Evolutionary conservation across 2,888 invertebrate genomes (phyloP).

Genomic region (Hemicrepidius hirtus): DNA sequence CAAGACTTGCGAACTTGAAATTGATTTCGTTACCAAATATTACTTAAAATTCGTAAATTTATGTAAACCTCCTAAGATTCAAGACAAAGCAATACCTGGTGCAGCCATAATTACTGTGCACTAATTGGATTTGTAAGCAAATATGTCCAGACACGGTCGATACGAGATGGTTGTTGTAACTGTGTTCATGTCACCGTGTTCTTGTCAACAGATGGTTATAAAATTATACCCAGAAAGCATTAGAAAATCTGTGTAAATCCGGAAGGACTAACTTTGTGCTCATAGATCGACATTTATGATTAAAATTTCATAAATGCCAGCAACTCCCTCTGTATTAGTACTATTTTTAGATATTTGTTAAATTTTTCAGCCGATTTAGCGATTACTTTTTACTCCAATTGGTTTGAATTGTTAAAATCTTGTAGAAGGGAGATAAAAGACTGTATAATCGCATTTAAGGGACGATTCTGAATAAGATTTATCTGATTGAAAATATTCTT

Average conservation of each 20-base stretch:
- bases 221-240: neutral
- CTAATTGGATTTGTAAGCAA: slow-evolving; percentile 13
- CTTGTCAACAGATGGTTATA: neutral
- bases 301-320: slow-evolving; percentile 16
- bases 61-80: too few species aligned
- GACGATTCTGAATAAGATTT: too few species aligned
- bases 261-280: neutral
- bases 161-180: neutral
- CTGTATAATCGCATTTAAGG: neutral
- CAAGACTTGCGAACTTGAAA: too few species aligned
- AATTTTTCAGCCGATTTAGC: slow-evolving; percentile 12
- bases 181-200: neutral
- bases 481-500: too few species aligned
- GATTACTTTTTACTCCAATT: slow-evolving; percentile 3
- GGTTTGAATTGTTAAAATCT: neutral
- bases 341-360: slow-evolving; percentile 10
- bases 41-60: too few species aligned
- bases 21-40: too few species aligned
- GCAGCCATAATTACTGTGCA: slow-evolving; percentile 5
- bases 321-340: neutral
- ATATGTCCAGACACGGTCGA: neutral
- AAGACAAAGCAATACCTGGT: neutral
- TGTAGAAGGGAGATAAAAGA: neutral
- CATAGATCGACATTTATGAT: neutral
- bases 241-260: too few species aligned